phyloP scores from a whole-genome alignment of 2,797 vertebrate species.

The Macrochelys suwanniensis region DNA sequence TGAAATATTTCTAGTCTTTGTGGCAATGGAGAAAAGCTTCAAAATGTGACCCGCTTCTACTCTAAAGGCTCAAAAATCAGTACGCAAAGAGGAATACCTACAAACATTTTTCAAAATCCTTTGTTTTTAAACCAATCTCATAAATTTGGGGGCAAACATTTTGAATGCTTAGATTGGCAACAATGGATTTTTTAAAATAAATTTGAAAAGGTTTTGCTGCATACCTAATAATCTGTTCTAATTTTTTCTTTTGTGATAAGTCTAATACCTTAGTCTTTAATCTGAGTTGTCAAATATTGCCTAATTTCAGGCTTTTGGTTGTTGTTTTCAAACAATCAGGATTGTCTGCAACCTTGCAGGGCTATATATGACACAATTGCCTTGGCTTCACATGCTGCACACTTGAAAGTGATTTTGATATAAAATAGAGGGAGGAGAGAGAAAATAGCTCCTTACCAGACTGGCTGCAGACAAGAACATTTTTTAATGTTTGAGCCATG shows the following conservation, averaged over 20 bases:
- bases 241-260: background rate
- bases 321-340: background rate
- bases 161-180: rapidly evolving
- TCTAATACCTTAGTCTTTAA: background rate
- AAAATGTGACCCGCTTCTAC: background rate
- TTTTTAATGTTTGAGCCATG: background rate
- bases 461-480: background rate
- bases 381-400: background rate
- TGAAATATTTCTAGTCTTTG: background rate
- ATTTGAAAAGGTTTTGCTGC: background rate
- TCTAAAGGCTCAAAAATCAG: background rate
- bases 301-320: background rate
- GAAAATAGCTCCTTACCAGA: rapidly evolving
- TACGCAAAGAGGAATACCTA: rapidly evolving
- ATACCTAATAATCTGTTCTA: background rate
- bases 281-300: background rate
- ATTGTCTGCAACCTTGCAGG: background rate
- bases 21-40: background rate
- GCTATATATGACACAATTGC: background rate
- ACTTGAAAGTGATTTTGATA: background rate
- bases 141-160: background rate
- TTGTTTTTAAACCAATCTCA: background rate
- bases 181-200: background rate
- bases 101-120: background rate
- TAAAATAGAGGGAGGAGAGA: background rate